These are phyloP conservation scores for Eupithecia dodoneata DNA, from an alignment of 2,888 invertebrate genomes.

Conservation along the genomic window DNA sequence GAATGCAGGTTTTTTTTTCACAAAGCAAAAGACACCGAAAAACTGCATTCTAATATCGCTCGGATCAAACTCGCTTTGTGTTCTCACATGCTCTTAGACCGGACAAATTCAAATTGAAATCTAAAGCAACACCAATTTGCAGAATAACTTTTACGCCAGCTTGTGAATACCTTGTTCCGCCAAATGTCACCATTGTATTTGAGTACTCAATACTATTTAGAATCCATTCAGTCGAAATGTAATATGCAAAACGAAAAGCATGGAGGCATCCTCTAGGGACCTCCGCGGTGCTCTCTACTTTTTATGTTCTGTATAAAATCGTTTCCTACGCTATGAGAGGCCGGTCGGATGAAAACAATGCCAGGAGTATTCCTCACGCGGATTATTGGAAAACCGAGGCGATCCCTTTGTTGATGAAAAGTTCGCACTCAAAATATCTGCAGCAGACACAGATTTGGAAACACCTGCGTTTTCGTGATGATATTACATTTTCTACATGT, in stretches of 20 bases:
- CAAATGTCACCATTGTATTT: conserved; percentile 44
- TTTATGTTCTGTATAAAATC: conserved; percentile 12
- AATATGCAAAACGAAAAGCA: conserved; percentile 45
- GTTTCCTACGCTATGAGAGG: conserved; percentile 15
- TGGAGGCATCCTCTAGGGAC: conserved; percentile 18
- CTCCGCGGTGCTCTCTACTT: conserved; percentile 7
- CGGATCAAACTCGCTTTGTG: not conserved
- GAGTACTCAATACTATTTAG: conserved; percentile 61
- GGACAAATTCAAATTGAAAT: not conserved
- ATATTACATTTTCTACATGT: not conserved
- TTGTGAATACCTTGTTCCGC: not conserved
- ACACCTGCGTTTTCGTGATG: not conserved
- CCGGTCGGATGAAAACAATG: conserved; percentile 9
- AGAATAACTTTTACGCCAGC: not conserved
- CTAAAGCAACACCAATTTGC: not conserved
- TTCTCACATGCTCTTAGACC: not conserved
- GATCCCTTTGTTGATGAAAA: not conserved
- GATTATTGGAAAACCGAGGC: conserved; percentile 9
- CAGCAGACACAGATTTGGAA: not conserved
- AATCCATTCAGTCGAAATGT: conserved; percentile 60
- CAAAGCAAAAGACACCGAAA: not conserved
- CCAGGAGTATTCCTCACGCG: conserved; percentile 6
- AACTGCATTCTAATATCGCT: not conserved
- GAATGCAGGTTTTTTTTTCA: no score
- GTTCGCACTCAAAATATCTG: not conserved